phyloP scores from a whole-genome alignment of 2,113 vertebrate species.

The Sander lucioperca region DNA sequence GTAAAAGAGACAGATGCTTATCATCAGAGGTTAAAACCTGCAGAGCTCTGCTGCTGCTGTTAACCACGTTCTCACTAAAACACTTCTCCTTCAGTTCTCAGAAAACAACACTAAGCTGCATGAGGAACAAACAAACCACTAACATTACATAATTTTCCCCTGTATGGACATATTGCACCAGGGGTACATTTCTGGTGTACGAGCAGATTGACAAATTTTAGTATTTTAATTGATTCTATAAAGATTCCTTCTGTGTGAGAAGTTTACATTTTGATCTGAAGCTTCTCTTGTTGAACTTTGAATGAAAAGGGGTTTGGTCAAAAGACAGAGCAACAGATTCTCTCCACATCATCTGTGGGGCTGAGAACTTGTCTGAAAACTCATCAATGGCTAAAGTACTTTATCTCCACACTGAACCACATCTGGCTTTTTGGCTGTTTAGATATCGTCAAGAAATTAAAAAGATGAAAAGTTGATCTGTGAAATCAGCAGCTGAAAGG shows the following conservation, averaged over 20 bases:
- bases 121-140: not conserved
- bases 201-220: not conserved
- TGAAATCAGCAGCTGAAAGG: not conserved
- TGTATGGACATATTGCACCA: not conserved
- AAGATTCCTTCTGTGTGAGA: too few relatives aligned
- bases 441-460: not conserved
- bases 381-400: too few relatives aligned
- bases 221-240: not conserved
- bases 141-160: too few relatives aligned
- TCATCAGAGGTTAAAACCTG: not conserved
- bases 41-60: not conserved
- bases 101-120: not conserved
- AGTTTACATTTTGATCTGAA: not conserved
- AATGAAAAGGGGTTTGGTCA: too few relatives aligned
- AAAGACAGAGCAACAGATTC: too few relatives aligned
- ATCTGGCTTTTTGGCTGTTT: not conserved
- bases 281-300: not conserved
- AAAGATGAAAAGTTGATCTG: not conserved
- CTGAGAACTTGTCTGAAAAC: too few relatives aligned
- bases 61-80: not conserved
- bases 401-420: not conserved
- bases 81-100: not conserved
- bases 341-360: too few relatives aligned
- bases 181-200: too few relatives aligned
- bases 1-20: too few relatives aligned